Evolutionary conservation across 2,113 vertebrate genomes (phyloP), one percentile per base, ranked within the genome.

Genomic region (Cisticola juncidis): DNA sequence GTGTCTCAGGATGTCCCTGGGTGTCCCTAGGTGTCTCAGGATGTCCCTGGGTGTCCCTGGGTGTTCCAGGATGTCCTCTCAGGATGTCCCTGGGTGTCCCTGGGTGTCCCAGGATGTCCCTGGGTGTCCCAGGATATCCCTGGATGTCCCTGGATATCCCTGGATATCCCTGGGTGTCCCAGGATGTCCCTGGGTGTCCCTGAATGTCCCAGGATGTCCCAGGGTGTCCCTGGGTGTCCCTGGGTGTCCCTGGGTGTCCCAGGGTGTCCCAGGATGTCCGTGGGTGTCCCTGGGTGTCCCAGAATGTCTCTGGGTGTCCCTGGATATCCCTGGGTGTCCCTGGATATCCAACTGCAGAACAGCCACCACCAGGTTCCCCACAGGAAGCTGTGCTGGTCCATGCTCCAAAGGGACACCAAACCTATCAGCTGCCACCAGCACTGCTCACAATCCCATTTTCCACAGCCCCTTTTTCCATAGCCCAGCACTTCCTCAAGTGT

Each of bases 381-480:
- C n/a, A 38, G 23, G 33, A 20, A 64, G 29, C 29, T 9, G 4
- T 14, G 5, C 25, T 14, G 2, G 29, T 21, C 22, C 54, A 8
- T 1, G 5, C 40, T 57, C 58, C 54, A 25, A 13, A 50, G 53
- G n/a, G 10, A 11, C 68, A 33, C 7, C 26, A 12, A 19, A 11
- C 19, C 58, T 5, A 0, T 11, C 4, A 50, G 12, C 42, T 78
- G 70, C 18, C 68, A 53, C 28, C 58, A 57, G 26, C 38, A 2
- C 7, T 5, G 9, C 3, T n/a, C 58, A 28, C 33, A 4, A 4
- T 1, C 6, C 6, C 9, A 8, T 80, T 58, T 58, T 11, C 40
- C n/a, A 36, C 6, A 21, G 47, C 47, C 51, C 26, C 53, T 36
- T 77, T 50, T 44, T 15, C 51, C 23, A 28, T 1, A 23, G 26